Conservation (phyloP, 1,140 invertebrate genomes). For the Oppia nitens region DNA sequence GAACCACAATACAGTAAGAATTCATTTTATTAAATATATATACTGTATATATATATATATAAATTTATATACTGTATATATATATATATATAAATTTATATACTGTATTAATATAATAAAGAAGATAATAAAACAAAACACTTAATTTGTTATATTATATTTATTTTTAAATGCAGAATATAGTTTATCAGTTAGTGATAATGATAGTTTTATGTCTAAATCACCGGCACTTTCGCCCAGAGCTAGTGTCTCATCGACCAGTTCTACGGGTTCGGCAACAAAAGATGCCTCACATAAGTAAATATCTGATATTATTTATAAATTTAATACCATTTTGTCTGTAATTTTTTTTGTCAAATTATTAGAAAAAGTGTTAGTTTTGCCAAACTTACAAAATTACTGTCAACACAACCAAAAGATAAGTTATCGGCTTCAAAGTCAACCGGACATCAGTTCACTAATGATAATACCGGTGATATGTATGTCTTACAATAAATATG, state of each 20-base stretch:
- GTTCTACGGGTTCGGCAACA: conserved; percentile 7
- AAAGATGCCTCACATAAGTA: background rate
- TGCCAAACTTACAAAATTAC: background rate
- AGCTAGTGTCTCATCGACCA: conserved; percentile 10
- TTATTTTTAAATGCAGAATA: no score
- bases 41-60: no score
- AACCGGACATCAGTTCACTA: background rate
- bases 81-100: no score
- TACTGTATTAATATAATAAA: no score
- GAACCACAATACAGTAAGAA: background rate
- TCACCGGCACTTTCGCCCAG: conserved; percentile 11
- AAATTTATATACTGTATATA: no score
- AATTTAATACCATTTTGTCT: no score
- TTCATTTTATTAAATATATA: no score
- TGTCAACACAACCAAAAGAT: background rate
- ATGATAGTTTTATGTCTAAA: conserved; percentile 8
- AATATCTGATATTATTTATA: no score
- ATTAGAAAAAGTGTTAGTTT: conserved; percentile 5
- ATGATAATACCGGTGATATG: no score
- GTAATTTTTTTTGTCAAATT: background rate
- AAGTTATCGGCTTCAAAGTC: background rate
- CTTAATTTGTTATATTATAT: no score
- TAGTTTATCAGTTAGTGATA: conserved; percentile 5
- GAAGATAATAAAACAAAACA: no score
- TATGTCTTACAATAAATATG: background rate